Conservation (phyloP, 2,113 vertebrate genomes). For the Anoura caudifer region DNA sequence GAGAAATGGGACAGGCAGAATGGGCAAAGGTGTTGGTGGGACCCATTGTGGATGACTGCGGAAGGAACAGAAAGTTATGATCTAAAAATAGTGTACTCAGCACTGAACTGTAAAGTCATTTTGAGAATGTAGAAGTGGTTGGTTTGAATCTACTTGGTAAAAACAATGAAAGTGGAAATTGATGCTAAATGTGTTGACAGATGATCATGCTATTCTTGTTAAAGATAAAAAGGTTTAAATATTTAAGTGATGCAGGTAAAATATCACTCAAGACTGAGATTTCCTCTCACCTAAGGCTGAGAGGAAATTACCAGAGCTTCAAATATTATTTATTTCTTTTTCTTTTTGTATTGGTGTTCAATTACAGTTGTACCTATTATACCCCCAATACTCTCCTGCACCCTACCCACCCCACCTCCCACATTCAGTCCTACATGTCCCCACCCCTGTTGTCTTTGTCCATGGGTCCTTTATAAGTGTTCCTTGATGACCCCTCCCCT, state of each 20-base stretch:
- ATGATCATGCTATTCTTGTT: background rate
- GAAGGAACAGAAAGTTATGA: background rate
- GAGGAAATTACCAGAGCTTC: background rate
- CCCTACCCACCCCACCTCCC: too few relatives aligned
- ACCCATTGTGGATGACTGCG: background rate
- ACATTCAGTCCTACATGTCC: too few relatives aligned
- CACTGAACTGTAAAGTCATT: background rate
- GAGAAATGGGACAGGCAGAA: background rate
- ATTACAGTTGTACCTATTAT: too few relatives aligned
- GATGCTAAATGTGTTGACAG: background rate
- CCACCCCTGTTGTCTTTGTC: too few relatives aligned
- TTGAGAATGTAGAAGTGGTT: background rate
- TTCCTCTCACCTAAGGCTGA: background rate
- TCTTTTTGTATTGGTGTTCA: too few relatives aligned
- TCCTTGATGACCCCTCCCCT: too few relatives aligned
- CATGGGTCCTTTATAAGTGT: too few relatives aligned
- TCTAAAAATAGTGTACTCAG: background rate
- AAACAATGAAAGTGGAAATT: background rate
- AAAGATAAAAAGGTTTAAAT: background rate
- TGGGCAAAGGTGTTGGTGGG: background rate
- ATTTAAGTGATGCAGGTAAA: background rate
- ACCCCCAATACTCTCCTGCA: too few relatives aligned
- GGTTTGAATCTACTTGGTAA: background rate
- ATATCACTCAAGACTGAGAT: background rate
- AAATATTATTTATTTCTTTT: background rate